Conservation (phyloP, 2,888 invertebrate species). For the Auanema sp. region DNA sequence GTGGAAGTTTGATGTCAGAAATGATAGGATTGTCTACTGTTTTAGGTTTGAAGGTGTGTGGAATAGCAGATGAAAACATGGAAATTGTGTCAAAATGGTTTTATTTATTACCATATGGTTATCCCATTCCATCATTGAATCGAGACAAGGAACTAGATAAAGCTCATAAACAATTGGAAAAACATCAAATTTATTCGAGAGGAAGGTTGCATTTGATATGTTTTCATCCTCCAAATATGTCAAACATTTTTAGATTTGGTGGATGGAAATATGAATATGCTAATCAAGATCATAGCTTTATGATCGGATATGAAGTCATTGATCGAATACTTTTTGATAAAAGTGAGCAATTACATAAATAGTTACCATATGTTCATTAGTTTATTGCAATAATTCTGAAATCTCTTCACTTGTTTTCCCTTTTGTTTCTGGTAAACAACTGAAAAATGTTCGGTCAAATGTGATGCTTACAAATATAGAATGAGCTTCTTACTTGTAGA, state of each 20-base stretch:
- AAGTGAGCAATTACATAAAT: constrained; percentile 19
- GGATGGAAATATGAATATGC: constrained; percentile 56
- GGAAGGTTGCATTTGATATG: constrained; percentile 30
- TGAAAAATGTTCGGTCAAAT: constrained; percentile 16
- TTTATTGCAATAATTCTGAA: constrained; percentile 1
- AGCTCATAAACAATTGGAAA: constrained; percentile 35
- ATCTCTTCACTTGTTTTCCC: constrained; percentile 33
- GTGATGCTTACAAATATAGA: not conserved
- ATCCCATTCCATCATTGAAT: constrained; percentile 49
- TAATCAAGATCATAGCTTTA: constrained; percentile 55
- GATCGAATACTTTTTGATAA: constrained; percentile 30
- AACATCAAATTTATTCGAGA: constrained; percentile 39
- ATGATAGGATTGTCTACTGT: not conserved
- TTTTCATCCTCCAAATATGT: constrained; percentile 1
- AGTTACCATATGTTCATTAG: not conserved
- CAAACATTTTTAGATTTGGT: constrained; percentile 44
- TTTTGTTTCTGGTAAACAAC: constrained; percentile 35
- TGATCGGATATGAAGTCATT: constrained; percentile 41
- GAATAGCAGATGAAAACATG: constrained; percentile 24
- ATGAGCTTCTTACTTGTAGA: constrained; percentile 29
- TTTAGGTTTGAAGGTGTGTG: constrained; percentile 33
- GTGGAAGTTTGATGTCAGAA: too few species aligned
- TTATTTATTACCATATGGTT: constrained; percentile 42
- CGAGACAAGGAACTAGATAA: constrained; percentile 36
- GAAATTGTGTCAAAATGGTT: constrained; percentile 39